phyloP scores from a whole-genome alignment of 1,140 invertebrate genomes.

The Ceratina japonica region DNA sequence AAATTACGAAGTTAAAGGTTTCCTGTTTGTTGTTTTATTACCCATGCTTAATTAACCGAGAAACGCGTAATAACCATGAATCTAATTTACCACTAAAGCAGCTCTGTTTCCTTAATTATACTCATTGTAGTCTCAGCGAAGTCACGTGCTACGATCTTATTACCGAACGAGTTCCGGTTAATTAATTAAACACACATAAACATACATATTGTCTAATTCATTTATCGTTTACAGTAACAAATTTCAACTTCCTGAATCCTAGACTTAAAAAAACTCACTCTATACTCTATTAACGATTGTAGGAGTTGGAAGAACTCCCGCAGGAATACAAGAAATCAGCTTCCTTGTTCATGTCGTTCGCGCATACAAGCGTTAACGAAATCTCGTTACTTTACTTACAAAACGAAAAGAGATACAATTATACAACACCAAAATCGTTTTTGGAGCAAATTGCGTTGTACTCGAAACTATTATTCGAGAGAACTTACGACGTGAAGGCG shows the following conservation, averaged over 20 bases:
- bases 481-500: conserved; percentile 87
- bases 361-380: conserved; percentile 92
- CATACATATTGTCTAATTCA: background rate
- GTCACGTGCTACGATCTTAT: background rate
- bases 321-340: conserved; percentile 79
- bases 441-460: conserved; percentile 96
- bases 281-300: background rate
- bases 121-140: background rate
- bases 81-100: background rate
- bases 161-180: background rate
- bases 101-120: background rate
- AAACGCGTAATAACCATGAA: background rate
- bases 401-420: conserved; percentile 96
- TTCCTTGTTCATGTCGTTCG: conserved; percentile 93
- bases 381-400: conserved; percentile 89
- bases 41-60: background rate
- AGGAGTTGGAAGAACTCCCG: conserved; percentile 71
- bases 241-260: no score
- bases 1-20: background rate
- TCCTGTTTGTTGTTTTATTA: background rate
- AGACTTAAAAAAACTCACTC: background rate
- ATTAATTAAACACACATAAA: background rate
- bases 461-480: conserved; percentile 88
- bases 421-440: conserved; percentile 97
- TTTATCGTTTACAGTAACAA: background rate